Conservation (phyloP, 2,113 vertebrate species). For the Gavia stellata region DNA sequence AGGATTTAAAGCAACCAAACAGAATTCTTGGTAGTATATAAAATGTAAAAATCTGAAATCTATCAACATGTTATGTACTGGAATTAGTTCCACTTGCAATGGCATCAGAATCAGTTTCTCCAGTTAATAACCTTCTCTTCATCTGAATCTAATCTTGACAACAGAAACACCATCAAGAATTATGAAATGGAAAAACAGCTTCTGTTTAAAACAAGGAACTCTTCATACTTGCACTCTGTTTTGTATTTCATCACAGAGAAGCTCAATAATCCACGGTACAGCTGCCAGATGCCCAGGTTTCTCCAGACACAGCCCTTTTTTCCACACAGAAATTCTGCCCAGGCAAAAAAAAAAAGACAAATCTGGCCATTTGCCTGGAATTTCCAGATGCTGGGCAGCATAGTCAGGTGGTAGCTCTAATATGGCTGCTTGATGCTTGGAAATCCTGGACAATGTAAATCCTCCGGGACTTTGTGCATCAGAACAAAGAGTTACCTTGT, state of each 20-base stretch:
- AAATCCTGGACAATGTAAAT: not conserved
- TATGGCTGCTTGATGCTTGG: not conserved
- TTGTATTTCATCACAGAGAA: not conserved
- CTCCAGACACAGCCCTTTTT: not conserved
- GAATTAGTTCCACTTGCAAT: slow-evolving; percentile 8
- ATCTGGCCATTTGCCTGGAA: not conserved
- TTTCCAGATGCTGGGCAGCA: not conserved
- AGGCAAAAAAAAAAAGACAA: not conserved
- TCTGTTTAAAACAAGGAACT: not conserved
- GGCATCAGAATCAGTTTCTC: not conserved
- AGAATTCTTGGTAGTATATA: not conserved
- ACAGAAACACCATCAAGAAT: not conserved
- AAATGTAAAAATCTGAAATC: slow-evolving; percentile 23
- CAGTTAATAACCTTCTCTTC: not conserved
- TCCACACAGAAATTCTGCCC: not conserved
- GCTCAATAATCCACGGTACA: not conserved
- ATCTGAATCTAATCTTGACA: slow-evolving; percentile 5
- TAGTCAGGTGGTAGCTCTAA: not conserved
- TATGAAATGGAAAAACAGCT: not conserved
- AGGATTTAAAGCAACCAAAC: not conserved
- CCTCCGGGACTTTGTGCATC: not conserved
- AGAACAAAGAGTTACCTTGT: not conserved
- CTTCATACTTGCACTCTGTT: not conserved
- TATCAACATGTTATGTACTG: not conserved
- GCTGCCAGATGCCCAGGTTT: not conserved